Conservation (phyloP, 2,888 invertebrate species). For the Alcis repandata region DNA sequence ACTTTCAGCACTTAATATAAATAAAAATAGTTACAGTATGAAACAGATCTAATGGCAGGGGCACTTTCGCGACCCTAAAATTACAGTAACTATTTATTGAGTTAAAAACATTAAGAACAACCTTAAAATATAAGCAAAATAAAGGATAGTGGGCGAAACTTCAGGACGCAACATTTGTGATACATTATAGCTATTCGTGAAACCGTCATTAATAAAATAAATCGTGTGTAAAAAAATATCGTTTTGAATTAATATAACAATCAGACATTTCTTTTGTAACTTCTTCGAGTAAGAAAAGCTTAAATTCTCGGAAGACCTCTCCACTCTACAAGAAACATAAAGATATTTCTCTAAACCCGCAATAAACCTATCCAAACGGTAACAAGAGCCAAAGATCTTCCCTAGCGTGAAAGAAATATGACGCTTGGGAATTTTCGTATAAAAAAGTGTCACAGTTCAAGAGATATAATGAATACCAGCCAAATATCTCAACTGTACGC, state of each 20-base stretch:
- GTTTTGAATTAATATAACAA: background rate
- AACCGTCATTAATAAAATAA: no score
- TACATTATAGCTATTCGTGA: no score
- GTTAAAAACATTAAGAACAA: no score
- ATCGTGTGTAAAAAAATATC: no score
- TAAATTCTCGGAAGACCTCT: background rate
- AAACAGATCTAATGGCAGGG: no score
- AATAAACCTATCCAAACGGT: constrained; percentile 51
- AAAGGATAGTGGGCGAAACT: no score
- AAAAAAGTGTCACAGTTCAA: constrained; percentile 49
- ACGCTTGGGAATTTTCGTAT: constrained; percentile 48
- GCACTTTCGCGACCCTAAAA: no score
- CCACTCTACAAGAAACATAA: constrained; percentile 11
- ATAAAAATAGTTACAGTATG: no score
- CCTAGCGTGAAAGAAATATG: constrained; percentile 55
- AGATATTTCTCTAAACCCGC: constrained; percentile 52
- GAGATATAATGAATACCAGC: constrained; percentile 58
- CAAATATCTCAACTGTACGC: constrained; percentile 56
- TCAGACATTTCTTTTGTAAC: background rate
- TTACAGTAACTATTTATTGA: no score
- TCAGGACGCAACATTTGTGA: no score
- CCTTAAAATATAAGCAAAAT: no score
- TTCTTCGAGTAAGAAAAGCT: background rate
- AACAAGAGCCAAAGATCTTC: constrained; percentile 53
- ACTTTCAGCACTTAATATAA: no score